Conservation (phyloP, 2,113 vertebrate genomes). For the Oriolus oriolus region DNA sequence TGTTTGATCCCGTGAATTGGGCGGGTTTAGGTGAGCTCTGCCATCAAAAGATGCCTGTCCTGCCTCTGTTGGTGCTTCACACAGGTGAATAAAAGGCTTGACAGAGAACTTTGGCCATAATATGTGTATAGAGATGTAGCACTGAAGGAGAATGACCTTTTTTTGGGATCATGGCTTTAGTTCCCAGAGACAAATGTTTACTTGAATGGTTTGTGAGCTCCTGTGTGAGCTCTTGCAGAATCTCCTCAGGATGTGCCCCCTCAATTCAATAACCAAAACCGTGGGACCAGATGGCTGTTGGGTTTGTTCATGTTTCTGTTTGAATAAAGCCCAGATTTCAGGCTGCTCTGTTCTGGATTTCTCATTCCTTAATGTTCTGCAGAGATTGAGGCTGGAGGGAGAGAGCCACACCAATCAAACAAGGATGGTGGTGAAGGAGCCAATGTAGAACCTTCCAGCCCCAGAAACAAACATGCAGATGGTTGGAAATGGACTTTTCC, state of each 20-base stretch:
- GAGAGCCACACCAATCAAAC: background rate
- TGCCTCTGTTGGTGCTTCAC: background rate
- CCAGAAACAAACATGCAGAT: background rate
- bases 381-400: background rate
- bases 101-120: background rate
- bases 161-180: background rate
- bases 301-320: background rate
- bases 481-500: background rate
- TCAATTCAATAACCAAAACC: background rate
- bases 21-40: background rate
- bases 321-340: background rate
- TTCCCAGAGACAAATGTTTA: background rate
- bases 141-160: background rate
- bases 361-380: background rate
- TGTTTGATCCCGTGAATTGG: background rate
- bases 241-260: background rate
- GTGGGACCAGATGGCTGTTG: background rate
- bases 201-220: background rate
- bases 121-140: background rate
- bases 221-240: background rate
- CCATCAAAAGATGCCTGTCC: accelerated
- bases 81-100: background rate
- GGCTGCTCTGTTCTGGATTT: background rate
- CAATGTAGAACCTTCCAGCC: background rate
- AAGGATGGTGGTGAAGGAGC: background rate